Conservation (phyloP, 2,888 invertebrate species). For the Drosophila subquinaria region DNA sequence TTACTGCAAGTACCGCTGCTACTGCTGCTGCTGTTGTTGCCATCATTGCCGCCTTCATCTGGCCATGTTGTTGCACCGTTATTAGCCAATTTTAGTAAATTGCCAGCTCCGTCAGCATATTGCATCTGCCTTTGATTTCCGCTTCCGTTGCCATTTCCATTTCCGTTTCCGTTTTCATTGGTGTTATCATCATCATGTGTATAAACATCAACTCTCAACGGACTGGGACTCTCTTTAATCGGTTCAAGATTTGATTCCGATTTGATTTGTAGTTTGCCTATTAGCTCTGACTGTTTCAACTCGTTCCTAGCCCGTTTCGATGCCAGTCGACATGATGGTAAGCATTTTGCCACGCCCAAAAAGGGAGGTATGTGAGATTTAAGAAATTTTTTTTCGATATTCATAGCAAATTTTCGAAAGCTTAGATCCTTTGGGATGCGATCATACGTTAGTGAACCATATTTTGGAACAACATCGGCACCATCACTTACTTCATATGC, state of each 20-base stretch:
- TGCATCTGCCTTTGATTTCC: slow-evolving; percentile 9
- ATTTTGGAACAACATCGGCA: slow-evolving; percentile 83
- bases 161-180: neutral
- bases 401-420: slow-evolving; percentile 63
- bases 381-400: slow-evolving; percentile 39
- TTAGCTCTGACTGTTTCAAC: neutral
- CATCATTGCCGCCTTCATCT: neutral
- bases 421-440: slow-evolving; percentile 83
- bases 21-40: slow-evolving; percentile 12
- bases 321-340: slow-evolving; percentile 58
- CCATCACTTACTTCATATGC: slow-evolving; percentile 63
- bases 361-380: slow-evolving; percentile 66
- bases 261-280: neutral
- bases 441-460: slow-evolving; percentile 80
- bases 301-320: slow-evolving; percentile 20
- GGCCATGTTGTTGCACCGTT: neutral
- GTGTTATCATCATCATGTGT: slow-evolving; percentile 2
- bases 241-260: neutral
- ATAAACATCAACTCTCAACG: slow-evolving; percentile 53
- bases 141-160: neutral
- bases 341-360: slow-evolving; percentile 77
- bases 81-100: slow-evolving; percentile 56
- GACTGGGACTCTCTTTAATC: slow-evolving; percentile 18
- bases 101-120: slow-evolving; percentile 1
- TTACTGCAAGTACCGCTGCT: slow-evolving; percentile 66